Percentiles rank a stretch among this genome's conserved stretches.
Conservation (phyloP, 37 sponge, comb jelly and placozoan genomes). For the Crambe crambe region DNA sequence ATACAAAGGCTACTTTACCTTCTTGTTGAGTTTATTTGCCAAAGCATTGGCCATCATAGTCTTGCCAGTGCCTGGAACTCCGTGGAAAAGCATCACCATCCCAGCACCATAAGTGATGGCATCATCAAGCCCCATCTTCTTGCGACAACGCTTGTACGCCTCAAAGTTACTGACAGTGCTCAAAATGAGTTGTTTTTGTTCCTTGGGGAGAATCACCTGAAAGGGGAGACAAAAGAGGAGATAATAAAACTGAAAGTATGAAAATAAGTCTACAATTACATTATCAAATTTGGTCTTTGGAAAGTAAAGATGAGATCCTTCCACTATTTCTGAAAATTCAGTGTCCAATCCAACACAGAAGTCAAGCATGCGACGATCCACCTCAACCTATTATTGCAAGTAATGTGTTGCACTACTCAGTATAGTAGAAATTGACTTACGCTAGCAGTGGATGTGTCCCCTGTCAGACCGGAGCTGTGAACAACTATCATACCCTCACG, state of each 20-base stretch:
- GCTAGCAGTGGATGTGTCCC: constrained; percentile 72
- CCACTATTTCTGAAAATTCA: constrained; percentile 88
- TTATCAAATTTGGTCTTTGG: constrained; percentile 84
- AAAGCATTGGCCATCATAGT: constrained; percentile 96
- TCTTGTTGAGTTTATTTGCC: constrained; percentile 81
- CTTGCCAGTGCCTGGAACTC: constrained; percentile 88
- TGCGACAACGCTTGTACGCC: constrained; percentile 68
- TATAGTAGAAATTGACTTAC: constrained; percentile 5
- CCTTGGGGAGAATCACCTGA: constrained; percentile 77
- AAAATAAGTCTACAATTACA: constrained; percentile 27
- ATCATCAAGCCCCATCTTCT: constrained; percentile 80
- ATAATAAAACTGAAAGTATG: background rate
- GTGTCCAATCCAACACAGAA: constrained; percentile 92
- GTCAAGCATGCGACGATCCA: constrained; percentile 88
- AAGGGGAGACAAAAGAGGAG: background rate
- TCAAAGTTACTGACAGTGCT: constrained; percentile 92
- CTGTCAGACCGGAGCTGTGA: constrained; percentile 62
- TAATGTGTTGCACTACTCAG: background rate
- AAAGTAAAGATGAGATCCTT: constrained; percentile 85
- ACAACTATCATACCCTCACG: constrained; percentile 79
- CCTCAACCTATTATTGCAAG: constrained; percentile 48
- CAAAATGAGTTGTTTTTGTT: constrained; percentile 80
- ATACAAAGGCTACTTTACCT: constrained; percentile 41
- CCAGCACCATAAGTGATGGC: constrained; percentile 88
- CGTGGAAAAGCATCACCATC: constrained; percentile 87